Conservation (phyloP, 2,888 invertebrate genomes). For the Cephonodes hylas region DNA sequence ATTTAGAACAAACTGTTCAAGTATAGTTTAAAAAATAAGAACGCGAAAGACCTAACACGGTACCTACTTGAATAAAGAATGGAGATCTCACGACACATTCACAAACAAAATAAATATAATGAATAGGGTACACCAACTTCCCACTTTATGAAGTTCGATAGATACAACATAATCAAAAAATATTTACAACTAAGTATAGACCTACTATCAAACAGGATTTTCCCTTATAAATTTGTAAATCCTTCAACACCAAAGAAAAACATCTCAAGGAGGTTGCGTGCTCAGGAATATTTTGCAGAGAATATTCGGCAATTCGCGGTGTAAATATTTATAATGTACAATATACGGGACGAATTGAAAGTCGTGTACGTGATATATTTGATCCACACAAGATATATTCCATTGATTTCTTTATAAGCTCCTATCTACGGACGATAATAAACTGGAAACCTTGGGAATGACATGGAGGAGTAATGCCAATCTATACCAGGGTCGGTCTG, state of each 20-base stretch:
- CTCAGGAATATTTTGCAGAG: background rate
- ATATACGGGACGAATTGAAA: background rate
- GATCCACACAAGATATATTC: too few species aligned
- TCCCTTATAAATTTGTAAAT: background rate
- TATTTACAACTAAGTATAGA: background rate
- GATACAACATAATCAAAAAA: background rate
- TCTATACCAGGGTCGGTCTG: too few species aligned
- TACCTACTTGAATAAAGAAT: too few species aligned
- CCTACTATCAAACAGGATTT: background rate
- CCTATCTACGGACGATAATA: background rate
- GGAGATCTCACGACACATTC: background rate
- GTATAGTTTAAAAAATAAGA: too few species aligned
- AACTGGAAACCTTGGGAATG: too few species aligned
- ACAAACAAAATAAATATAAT: background rate
- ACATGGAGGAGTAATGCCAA: too few species aligned
- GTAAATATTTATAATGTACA: constrained; percentile 1
- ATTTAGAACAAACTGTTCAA: too few species aligned
- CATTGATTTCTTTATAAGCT: background rate
- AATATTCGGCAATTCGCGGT: background rate
- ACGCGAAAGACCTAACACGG: too few species aligned
- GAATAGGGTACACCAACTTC: background rate
- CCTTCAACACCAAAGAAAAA: background rate
- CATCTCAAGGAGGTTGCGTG: background rate
- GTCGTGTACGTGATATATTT: background rate
- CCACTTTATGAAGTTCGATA: background rate